phyloP scores from a whole-genome alignment of 2,888 invertebrate species.

The Coelopa pilipes region DNA sequence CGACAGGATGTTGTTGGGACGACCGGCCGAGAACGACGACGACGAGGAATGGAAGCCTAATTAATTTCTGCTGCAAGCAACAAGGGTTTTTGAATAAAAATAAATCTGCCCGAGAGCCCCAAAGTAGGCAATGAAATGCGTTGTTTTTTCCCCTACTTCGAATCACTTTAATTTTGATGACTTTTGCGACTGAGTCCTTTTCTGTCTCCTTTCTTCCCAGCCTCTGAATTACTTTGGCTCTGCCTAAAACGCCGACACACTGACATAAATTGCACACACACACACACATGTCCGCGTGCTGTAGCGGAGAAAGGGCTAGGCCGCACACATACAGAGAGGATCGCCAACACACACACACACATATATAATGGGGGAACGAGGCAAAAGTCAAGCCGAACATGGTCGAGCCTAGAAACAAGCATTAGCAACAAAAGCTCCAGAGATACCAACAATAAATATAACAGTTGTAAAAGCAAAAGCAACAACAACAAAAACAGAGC shows the following conservation, averaged over 20 bases:
- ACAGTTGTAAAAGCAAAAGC: not conserved
- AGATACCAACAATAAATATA: not conserved
- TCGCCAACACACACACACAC: not conserved
- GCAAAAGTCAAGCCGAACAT: not conserved
- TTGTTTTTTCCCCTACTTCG: not conserved
- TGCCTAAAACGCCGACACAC: slow-evolving; percentile 29
- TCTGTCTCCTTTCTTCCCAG: too few relatives aligned
- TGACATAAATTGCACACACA: slow-evolving; percentile 19
- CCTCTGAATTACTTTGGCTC: not conserved
- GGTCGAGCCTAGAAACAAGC: too few relatives aligned
- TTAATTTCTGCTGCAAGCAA: slow-evolving; percentile 1
- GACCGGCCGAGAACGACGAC: not conserved
- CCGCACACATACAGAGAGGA: slow-evolving; percentile 8
- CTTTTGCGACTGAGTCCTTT: too few relatives aligned
- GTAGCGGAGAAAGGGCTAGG: too few relatives aligned
- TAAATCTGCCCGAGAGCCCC: not conserved
- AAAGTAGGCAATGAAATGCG: slow-evolving; percentile 5
- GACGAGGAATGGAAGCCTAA: not conserved
- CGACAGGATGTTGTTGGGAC: not conserved
- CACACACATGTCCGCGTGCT: slow-evolving; percentile 18
- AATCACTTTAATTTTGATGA: not conserved
- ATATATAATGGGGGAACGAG: not conserved
- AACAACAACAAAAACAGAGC: not conserved
- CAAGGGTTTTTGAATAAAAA: slow-evolving; percentile 12
- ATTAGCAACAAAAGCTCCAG: too few relatives aligned